Evolutionary conservation across 2,113 vertebrate genomes (phyloP).

Genomic region (Coptodon rendalli): DNA sequence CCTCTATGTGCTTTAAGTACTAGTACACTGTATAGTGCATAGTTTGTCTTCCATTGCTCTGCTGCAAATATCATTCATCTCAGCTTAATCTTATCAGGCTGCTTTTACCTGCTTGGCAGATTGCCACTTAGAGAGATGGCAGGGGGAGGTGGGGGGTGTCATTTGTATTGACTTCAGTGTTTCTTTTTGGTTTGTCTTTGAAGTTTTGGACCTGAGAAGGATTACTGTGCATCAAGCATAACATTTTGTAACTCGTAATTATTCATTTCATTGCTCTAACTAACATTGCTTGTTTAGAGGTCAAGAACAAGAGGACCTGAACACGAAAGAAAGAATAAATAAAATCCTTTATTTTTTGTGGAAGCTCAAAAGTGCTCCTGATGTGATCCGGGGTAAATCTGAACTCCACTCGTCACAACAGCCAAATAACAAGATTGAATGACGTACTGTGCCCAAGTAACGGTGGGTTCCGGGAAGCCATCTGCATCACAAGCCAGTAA

Average conservation of each 20-base stretch:
- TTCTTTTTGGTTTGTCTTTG: background rate
- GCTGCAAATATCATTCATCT: background rate
- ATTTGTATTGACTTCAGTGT: background rate
- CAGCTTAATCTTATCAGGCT: background rate
- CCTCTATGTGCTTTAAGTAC: background rate
- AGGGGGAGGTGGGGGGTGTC: fast-evolving
- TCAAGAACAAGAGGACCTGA: background rate
- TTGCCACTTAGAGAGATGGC: background rate
- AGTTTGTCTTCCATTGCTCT: background rate
- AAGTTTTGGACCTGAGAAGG: background rate
- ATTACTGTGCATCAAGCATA: background rate
- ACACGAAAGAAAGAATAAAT: background rate
- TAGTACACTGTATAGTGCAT: background rate
- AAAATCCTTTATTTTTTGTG: background rate
- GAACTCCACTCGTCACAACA: background rate
- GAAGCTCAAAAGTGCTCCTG: background rate
- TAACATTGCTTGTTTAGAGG: background rate
- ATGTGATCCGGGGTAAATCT: background rate
- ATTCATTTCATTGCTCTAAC: background rate
- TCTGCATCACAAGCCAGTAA: constrained; percentile 89
- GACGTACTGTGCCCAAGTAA: constrained; percentile 91
- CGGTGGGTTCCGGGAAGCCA: constrained; percentile 89
- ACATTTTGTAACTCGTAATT: background rate
- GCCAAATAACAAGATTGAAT: background rate
- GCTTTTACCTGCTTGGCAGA: background rate